Percentiles rank a stretch among this genome's conserved stretches.
Evolutionary conservation across 2,113 vertebrate genomes (phyloP).

Genomic region (Sinocyclocheilus grahami): DNA sequence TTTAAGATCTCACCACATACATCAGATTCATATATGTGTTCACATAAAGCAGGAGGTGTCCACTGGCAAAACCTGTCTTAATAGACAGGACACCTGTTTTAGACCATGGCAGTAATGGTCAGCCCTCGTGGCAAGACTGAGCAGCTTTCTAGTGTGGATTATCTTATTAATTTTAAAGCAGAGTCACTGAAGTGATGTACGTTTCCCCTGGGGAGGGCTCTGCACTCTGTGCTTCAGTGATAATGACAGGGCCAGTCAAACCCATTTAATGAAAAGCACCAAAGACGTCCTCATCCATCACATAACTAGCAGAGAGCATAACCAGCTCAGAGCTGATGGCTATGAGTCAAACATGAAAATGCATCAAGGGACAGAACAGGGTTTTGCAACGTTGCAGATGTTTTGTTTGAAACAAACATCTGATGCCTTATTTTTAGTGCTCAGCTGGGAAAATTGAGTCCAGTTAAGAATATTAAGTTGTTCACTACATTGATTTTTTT

Average conservation of each 20-base stretch:
- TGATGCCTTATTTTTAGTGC: no score
- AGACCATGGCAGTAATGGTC: slow-evolving; percentile 25
- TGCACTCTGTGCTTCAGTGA: slow-evolving; percentile 42
- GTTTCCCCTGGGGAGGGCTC: slow-evolving; percentile 10
- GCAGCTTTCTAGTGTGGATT: slow-evolving; percentile 44
- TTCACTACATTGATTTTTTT: no score
- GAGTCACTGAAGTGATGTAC: slow-evolving; percentile 20
- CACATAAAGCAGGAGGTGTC: not conserved
- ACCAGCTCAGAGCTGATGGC: slow-evolving; percentile 22
- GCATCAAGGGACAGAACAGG: slow-evolving; percentile 9
- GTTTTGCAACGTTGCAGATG: not conserved
- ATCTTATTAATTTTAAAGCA: slow-evolving; percentile 59
- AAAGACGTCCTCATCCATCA: slow-evolving; percentile 45
- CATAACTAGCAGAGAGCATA: slow-evolving; percentile 35
- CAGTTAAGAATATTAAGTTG: no score
- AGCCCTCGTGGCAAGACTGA: slow-evolving; percentile 16
- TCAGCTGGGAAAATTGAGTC: no score
- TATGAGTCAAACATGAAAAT: slow-evolving; percentile 30
- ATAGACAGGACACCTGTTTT: slow-evolving; percentile 33
- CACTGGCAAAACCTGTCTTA: not conserved
- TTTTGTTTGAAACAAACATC: not conserved
- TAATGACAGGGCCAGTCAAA: slow-evolving; percentile 59
- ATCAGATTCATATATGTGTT: not conserved
- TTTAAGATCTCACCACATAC: not conserved
- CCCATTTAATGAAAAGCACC: slow-evolving; percentile 52